Evolutionary conservation across 1,140 invertebrate genomes (phyloP).

Genomic region (Hesperophylax magnus): DNA sequence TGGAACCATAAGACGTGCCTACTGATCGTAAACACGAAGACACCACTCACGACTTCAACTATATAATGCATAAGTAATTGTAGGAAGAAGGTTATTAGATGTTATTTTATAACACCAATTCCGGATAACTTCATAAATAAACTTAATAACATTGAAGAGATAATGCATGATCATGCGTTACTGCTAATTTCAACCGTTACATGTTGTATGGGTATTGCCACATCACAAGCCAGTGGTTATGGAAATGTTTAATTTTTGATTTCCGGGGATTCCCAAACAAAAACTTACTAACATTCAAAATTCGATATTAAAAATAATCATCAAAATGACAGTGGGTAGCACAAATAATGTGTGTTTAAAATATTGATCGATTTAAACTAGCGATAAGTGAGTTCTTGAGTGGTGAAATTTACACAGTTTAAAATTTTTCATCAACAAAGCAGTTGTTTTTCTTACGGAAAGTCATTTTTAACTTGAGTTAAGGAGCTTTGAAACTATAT

Average conservation of each 20-base stretch:
- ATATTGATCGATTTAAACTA: too few species aligned
- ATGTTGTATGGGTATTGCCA: not conserved
- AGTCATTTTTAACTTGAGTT: too few species aligned
- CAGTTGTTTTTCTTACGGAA: too few species aligned
- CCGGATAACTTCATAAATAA: slow-evolving; percentile 13
- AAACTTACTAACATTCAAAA: not conserved
- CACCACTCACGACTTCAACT: slow-evolving; percentile 9
- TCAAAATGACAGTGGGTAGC: too few species aligned
- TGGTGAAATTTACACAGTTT: too few species aligned
- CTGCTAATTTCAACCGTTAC: not conserved
- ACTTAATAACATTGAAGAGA: not conserved
- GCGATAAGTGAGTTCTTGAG: too few species aligned
- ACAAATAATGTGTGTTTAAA: too few species aligned
- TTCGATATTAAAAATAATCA: not conserved
- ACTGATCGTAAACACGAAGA: not conserved
- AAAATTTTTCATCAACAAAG: too few species aligned
- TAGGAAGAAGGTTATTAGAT: not conserved
- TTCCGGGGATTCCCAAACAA: not conserved
- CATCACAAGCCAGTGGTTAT: not conserved
- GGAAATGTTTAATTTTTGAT: not conserved
- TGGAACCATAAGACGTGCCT: not conserved
- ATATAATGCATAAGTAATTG: slow-evolving; percentile 17
- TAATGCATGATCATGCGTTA: not conserved
- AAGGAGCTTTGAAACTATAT: too few species aligned
- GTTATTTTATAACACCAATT: slow-evolving; percentile 11